Evolutionary conservation across 1,140 invertebrate genomes (phyloP), one percentile per base, ranked within the genome.

Genomic region (Ridgeia piscesae): DNA sequence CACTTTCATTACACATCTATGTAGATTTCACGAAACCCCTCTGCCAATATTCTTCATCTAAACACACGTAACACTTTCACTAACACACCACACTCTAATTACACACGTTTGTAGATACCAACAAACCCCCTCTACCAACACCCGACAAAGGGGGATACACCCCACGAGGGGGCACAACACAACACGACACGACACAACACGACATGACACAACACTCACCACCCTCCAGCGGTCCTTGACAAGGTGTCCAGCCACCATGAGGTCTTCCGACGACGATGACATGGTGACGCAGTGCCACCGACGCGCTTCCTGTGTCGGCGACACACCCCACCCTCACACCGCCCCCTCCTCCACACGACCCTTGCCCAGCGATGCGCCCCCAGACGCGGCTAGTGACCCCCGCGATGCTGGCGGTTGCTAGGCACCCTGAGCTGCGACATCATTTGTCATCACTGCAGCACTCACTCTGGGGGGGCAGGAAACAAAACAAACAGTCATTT

Each of bases 211-310:
- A n/a, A 11, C 94, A 95, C 97, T 97, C 95, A 98, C 97, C 95
- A 99, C 98, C 98, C 99, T 99, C 98, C 99, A 99, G 96, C 99
- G 96, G 96, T 99, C 99, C 96, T 99, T 99, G 94, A 99, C 98
- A 89, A 99, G 97, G 97, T 99, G 98, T 91, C 98, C 98, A 35
- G 98, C 98, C 96, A 99, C 98, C 93, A 99, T 97, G 91, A 99
- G 97, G 96, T 99, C 99, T 96, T 99, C 98, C 33, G 91, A 35
- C 34, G 48, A 33, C 34, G 33, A 42, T 14, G 35, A 42, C 33
- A 35, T 91, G 91, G 58, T 42, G 34, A 90, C 34, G 31, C 89
- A 42, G n/a, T 42, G 89, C 89, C 35, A 42, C 89, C n/a, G 89
- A 34, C 35, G n/a, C 89, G 11, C 11, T 14, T 42, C 4, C 89